Conservation (phyloP, 2,797 vertebrate species). For the Sciurus vulgaris region DNA sequence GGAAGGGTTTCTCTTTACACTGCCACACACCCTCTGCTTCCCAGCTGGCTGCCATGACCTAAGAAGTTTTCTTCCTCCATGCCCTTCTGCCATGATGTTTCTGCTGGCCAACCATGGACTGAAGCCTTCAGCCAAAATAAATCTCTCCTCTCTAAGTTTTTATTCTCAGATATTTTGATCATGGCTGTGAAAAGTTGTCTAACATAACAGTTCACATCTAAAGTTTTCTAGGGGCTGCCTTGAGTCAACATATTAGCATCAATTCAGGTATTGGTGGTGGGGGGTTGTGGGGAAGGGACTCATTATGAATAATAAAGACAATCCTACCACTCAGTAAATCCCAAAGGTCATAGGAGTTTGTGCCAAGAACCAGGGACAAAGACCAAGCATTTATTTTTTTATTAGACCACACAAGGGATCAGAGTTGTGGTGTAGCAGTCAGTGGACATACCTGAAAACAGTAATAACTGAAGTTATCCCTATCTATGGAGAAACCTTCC, state of each 20-base stretch:
- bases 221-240: neutral
- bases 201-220: neutral
- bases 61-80: too few species aligned
- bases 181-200: too few species aligned
- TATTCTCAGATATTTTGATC: too few species aligned
- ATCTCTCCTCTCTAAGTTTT: too few species aligned
- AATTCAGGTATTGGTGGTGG: neutral
- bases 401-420: neutral
- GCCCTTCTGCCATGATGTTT: too few species aligned
- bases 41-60: too few species aligned
- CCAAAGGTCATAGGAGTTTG: neutral
- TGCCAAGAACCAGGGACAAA: neutral
- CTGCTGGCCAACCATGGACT: too few species aligned
- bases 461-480: neutral
- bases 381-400: neutral
- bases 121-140: too few species aligned
- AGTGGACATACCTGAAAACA: neutral
- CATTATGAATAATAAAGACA: neutral
- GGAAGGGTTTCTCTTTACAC: too few species aligned
- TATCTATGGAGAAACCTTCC: neutral
- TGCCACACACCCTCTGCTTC: too few species aligned
- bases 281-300: too few species aligned
- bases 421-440: neutral
- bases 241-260: neutral
- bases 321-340: neutral